Evolutionary conservation across 64 coral and sea anemone genomes (phyloP), one percentile per base, ranked within the genome.

Genomic region (Acropora tenuis): DNA sequence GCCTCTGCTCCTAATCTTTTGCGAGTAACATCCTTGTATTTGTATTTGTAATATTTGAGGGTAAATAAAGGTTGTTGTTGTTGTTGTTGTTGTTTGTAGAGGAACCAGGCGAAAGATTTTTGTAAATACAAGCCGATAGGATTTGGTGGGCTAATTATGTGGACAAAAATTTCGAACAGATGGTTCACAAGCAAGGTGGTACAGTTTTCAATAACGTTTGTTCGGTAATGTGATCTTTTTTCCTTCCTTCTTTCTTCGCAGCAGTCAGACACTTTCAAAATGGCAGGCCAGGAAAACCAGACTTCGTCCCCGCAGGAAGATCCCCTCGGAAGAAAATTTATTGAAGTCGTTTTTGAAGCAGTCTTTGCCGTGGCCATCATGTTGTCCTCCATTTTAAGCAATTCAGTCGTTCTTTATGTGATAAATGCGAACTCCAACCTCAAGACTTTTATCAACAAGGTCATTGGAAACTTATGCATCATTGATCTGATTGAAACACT

Each of bases 391-490:
- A 55, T 93, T 13, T 48, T 92, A 1, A 59, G 48, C 53, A 92
- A 86, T 48, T 76, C 78, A 11, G 59, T 93, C 1, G 86, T 93
- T 18, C 86, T 93, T 1, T 81, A 87, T 68, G 76, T 61, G 6
- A 71, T 80, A 1, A 5, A 47, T 10, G 74, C 45, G 12, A 80
- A 88, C 75, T 9, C 85, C 17, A 93, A 50, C 46, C 92, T 93
- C 16, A 75, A 89, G 72, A 82, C 92, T 0, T 61, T 74, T 42
- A 93, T 77, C 6, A 93, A 93, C 50, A 88, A 61, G 60, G 40
- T 89, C 15, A 93, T 93, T 82, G 52, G 71, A 16, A 89, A 93
- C 66, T 78, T 93, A 8, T 69, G 86, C 30, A 15, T 73, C 13
- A 60, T 79, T 6, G 86, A 93, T 18, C 80, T 89, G 5, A 5